phyloP scores from a whole-genome alignment of 2,888 invertebrate genomes.

The Torymus texanus region DNA sequence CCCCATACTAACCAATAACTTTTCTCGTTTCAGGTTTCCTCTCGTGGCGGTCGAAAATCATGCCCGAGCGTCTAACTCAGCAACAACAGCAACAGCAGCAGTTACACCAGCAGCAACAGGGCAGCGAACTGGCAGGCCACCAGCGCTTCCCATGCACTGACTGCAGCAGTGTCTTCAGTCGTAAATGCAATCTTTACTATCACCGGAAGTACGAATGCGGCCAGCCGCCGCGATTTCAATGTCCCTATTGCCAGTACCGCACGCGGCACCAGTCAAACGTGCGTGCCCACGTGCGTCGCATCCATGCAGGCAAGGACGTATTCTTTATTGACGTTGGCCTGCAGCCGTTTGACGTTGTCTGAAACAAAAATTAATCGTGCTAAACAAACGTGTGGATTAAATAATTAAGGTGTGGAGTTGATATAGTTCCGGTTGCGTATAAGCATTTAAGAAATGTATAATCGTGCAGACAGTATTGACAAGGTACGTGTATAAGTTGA shows the following conservation, averaged over 20 bases:
- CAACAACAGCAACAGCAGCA: background rate
- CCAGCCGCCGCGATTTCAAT: slow-evolving; percentile 46
- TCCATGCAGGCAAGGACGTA: slow-evolving; percentile 59
- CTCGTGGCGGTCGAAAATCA: background rate
- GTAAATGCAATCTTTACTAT: slow-evolving; percentile 68
- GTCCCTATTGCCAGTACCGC: slow-evolving; percentile 61
- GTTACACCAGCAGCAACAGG: background rate
- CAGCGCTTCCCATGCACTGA: slow-evolving; percentile 64
- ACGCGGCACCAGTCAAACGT: slow-evolving; percentile 63
- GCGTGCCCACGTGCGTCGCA: slow-evolving; percentile 62
- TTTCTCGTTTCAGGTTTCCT: too few species aligned
- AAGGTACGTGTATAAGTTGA: too few species aligned
- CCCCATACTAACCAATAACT: too few species aligned
- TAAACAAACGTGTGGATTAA: too few species aligned
- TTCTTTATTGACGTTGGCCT: slow-evolving; percentile 60
- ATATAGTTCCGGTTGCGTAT: too few species aligned
- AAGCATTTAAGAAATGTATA: too few species aligned
- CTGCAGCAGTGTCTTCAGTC: slow-evolving; percentile 69
- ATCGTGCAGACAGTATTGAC: too few species aligned
- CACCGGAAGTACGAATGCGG: slow-evolving; percentile 52
- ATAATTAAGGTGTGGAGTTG: too few species aligned
- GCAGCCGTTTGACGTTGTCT: background rate
- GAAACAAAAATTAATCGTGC: too few species aligned
- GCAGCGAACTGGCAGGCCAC: background rate
- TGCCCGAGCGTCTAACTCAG: background rate